Evolutionary conservation across 2,797 vertebrate species (phyloP).

Genomic region (Nannoperca australis): DNA sequence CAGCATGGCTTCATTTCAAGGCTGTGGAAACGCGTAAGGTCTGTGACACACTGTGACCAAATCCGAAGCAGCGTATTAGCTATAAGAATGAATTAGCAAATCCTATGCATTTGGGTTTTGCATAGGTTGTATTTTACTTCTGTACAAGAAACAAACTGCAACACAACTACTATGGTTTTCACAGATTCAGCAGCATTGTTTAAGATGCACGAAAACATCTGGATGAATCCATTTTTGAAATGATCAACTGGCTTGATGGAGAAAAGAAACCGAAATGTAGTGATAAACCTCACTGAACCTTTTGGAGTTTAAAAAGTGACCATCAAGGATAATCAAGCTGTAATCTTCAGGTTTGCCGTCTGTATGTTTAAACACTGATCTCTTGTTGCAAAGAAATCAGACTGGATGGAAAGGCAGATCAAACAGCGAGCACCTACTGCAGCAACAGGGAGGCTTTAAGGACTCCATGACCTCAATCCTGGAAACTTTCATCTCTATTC

Average conservation of each 20-base stretch:
- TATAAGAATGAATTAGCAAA: constrained; percentile 22
- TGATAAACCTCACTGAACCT: not conserved
- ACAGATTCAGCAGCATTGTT: constrained; percentile 12
- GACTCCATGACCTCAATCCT: constrained; percentile 50
- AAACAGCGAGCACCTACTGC: constrained; percentile 34
- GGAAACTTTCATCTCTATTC: constrained; percentile 62
- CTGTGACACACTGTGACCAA: constrained; percentile 23
- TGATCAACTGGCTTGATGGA: not conserved
- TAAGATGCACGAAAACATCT: constrained; percentile 11
- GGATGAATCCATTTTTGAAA: not conserved
- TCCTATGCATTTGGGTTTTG: constrained; percentile 41
- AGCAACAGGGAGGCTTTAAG: constrained; percentile 45
- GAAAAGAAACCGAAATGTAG: not conserved
- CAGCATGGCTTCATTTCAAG: constrained; percentile 52
- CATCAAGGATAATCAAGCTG: constrained; percentile 2
- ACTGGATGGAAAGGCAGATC: constrained; percentile 25
- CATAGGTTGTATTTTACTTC: constrained; percentile 45
- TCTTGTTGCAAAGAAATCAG: not conserved
- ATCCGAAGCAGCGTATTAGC: constrained; percentile 23
- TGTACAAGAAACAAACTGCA: constrained; percentile 6
- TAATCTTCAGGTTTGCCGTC: constrained; percentile 17
- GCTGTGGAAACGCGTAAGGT: constrained; percentile 28
- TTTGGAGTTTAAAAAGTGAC: constrained; percentile 5
- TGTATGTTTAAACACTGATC: constrained; percentile 14
- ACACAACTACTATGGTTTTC: not conserved